Base-by-base conservation (phyloP, 2,113 vertebrate genomes). In the Scartelaos histophorus region DNA sequence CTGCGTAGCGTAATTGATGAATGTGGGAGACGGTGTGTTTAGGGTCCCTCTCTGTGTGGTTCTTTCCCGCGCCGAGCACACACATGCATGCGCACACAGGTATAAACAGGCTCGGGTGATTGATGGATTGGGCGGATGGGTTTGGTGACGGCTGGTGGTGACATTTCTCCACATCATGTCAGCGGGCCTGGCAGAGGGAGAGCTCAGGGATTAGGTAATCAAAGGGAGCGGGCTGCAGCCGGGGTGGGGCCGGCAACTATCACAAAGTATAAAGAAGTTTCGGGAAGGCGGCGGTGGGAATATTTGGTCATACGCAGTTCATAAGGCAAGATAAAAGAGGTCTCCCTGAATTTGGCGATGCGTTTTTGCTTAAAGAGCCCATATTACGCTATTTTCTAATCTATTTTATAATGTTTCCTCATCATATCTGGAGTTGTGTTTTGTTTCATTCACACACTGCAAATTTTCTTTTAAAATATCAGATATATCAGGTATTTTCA, bases 91-190 rank as follows among this genome's bases (percentile, higher is more conserved):
- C 60, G 70, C 13, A 67, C 69, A 66, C 64, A 68, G 56, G 67
- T 53, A 69, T 71, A 46, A 25, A 70, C 67, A 76, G 67, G 62
- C 65, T 56, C 45, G 73, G 64, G 75, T 70, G 73, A 91, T 73
- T 88, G 91, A 84, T 86, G 89, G 89, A 91, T 91, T 90, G 82
- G 67, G 84, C 71, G 6, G 70, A 74, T 72, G 38, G 82, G 84
- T 78, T 84, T 90, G 84, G 68, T 91, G 88, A 88, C 82, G 78
- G 83, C 79, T 81, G 75, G 17, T 58, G 56, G 75, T 70, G 88
- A 84, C 83, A 90, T 87, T 90, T 89, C 73, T 84, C 79, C 82
- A 74, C 85, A 85, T 90, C 76, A 49, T 83, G 88, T 88, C 84
- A 80, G 78, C 72, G 78, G 79, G 58, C 77, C 69, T 71, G 83